Percentiles rank a stretch among this genome's conserved stretches.
phyloP scores from a whole-genome alignment of 2,797 vertebrate genomes.

The Manis javanica region DNA sequence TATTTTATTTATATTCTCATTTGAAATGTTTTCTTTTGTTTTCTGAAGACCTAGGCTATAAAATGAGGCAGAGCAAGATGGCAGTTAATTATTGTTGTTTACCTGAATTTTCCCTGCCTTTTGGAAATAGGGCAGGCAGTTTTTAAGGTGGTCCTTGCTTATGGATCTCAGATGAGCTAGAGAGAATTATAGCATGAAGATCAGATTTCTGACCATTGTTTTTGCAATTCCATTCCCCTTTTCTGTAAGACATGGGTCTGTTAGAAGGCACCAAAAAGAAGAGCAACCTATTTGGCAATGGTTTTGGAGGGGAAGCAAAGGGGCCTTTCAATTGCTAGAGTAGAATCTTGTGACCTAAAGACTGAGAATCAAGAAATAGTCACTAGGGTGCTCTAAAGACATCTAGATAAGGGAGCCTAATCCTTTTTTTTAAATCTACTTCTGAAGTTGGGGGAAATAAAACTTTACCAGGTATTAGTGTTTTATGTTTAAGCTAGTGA shows the following conservation, averaged over 20 bases:
- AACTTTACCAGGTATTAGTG: background rate
- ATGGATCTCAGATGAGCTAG: background rate
- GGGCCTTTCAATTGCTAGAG: background rate
- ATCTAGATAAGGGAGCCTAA: background rate
- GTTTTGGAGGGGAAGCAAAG: background rate
- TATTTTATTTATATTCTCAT: background rate
- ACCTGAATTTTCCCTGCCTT: background rate
- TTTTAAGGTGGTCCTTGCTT: background rate
- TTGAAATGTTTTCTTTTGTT: conserved; percentile 45
- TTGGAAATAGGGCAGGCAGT: background rate
- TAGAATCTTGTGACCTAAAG: background rate
- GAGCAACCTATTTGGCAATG: background rate
- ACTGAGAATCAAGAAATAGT: background rate
- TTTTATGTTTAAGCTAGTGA: conserved; percentile 47
- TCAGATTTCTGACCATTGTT: background rate
- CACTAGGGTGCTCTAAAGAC: background rate
- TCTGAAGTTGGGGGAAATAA: background rate
- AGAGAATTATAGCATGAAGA: conserved; percentile 1
- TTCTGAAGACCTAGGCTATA: conserved; percentile 23
- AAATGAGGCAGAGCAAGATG: background rate
- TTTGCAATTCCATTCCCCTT: background rate
- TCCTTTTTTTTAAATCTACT: background rate
- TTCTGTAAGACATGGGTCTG: background rate
- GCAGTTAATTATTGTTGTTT: background rate
- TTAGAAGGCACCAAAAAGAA: background rate